Percentiles rank a stretch among this genome's conserved stretches.
These are phyloP conservation scores for Nothobranchius furzeri DNA, from an alignment of 2,113 vertebrate species.

Conservation along the genomic window DNA sequence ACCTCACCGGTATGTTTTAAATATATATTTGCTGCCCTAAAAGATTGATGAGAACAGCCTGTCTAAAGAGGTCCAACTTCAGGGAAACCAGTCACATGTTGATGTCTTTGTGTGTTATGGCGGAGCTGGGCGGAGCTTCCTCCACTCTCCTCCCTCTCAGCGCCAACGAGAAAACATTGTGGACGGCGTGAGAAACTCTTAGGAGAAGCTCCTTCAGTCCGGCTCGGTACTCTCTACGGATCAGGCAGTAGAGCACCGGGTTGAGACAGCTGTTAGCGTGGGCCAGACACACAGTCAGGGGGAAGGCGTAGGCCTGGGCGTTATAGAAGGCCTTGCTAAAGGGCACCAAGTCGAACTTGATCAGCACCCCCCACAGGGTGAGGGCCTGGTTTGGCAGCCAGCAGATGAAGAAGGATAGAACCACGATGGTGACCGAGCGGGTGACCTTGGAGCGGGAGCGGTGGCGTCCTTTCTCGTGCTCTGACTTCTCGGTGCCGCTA, in stretches of 20 bases:
- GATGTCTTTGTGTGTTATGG: constrained; percentile 63
- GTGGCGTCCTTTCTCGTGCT: constrained; percentile 67
- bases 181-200: constrained; percentile 63
- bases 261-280: constrained; percentile 85
- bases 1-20: background rate
- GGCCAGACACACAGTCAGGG: constrained; percentile 81
- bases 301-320: constrained; percentile 81
- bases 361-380: constrained; percentile 82
- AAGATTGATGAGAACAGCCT: background rate
- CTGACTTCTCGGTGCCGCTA: constrained; percentile 52
- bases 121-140: constrained; percentile 58
- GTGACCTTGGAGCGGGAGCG: constrained; percentile 78
- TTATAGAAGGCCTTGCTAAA: constrained; percentile 84
- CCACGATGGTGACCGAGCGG: constrained; percentile 79
- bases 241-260: constrained; percentile 84
- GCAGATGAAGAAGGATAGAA: constrained; percentile 83
- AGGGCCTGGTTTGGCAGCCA: constrained; percentile 85
- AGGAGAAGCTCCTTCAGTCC: constrained; percentile 77
- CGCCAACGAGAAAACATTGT: constrained; percentile 47
- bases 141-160: constrained; percentile 67
- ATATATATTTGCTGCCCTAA: background rate
- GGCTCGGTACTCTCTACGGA: constrained; percentile 77
- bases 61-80: background rate
- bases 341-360: constrained; percentile 82
- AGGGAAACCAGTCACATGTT: constrained; percentile 41